Percentiles rank a stretch among this genome's conserved stretches.
Evolutionary conservation across 2,113 vertebrate species (phyloP).

Genomic region (Pelusios castaneus): DNA sequence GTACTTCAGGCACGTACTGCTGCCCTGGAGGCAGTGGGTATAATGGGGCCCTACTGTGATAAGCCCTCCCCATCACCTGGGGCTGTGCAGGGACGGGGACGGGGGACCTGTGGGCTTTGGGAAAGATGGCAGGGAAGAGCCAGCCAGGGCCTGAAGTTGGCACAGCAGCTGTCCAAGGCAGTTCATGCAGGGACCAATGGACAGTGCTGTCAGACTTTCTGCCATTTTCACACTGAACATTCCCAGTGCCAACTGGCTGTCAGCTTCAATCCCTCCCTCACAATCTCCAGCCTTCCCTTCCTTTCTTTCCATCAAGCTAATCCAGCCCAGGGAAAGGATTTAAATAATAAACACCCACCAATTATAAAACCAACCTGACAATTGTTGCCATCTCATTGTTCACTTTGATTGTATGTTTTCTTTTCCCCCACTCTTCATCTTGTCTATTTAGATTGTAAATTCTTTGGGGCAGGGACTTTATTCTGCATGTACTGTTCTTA

Average conservation of each 20-base stretch:
- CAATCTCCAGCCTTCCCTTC: neutral
- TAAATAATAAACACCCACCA: neutral
- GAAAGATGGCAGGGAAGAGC: neutral
- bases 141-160: neutral
- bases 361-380: neutral
- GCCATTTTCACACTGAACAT: neutral
- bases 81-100: neutral
- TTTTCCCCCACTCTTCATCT: neutral
- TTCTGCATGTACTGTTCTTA: neutral
- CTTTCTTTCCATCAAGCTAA: neutral
- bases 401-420: neutral
- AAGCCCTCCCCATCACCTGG: neutral
- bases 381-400: neutral
- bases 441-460: neutral
- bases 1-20: neutral
- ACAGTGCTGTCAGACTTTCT: neutral
- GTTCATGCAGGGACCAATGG: neutral
- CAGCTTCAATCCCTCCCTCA: neutral
- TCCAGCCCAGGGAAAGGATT: neutral
- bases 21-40: neutral
- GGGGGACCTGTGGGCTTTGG: neutral
- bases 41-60: neutral
- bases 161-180: accelerated
- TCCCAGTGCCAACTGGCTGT: neutral
- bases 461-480: neutral